Conservation (phyloP, 2,113 vertebrate genomes). For the Dendrocopos noguchii region DNA sequence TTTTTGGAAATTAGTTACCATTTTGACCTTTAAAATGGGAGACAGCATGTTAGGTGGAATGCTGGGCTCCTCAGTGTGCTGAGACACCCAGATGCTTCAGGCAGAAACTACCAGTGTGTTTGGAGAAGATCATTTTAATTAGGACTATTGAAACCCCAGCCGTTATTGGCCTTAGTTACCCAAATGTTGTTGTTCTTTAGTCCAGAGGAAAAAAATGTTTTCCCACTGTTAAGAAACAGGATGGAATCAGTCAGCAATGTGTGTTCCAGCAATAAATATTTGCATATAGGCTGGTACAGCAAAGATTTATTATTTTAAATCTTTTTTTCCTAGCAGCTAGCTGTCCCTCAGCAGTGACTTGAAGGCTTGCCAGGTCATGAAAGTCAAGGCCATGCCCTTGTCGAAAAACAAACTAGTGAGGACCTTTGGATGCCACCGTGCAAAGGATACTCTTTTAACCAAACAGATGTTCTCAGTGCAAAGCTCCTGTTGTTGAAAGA, state of each 20-base stretch:
- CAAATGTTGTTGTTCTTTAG: neutral
- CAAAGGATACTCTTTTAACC: neutral
- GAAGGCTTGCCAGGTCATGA: slow-evolving; percentile 14
- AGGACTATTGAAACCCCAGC: neutral
- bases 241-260: slow-evolving; percentile 3
- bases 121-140: neutral
- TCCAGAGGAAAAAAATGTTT: neutral
- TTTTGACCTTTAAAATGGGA: neutral
- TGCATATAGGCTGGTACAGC: neutral
- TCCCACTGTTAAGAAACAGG: slow-evolving; percentile 4
- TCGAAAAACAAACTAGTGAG: neutral
- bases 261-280: slow-evolving; percentile 2
- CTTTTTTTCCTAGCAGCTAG: neutral
- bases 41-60: rapidly evolving
- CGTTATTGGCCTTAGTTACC: neutral
- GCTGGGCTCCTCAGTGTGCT: neutral
- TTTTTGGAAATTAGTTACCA: neutral
- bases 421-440: slow-evolving; percentile 1
- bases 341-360: neutral
- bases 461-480: slow-evolving; percentile 40
- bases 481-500: neutral
- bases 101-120: neutral
- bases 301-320: neutral
- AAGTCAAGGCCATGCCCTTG: slow-evolving; percentile 11
- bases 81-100: neutral